A percentile compares a stretch with the other conserved stretches of the same genome.
Conservation (phyloP, 2,113 vertebrate genomes). For the Crotalus viridis region DNA sequence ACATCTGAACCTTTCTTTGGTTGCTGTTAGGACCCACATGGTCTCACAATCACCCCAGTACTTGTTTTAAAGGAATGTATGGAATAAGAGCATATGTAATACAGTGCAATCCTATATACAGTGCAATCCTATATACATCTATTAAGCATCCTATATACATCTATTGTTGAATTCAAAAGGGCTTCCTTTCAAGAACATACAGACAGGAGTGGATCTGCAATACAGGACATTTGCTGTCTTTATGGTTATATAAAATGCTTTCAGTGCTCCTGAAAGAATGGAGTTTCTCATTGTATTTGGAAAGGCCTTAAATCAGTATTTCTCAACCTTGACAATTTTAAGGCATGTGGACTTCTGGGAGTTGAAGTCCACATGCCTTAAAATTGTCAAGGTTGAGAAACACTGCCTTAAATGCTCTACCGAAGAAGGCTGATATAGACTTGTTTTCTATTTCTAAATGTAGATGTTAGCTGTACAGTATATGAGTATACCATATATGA, state of each 20-base stretch:
- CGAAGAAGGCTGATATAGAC: background rate
- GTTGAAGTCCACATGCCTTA: too few species aligned
- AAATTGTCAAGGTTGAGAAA: too few species aligned
- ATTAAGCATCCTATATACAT: background rate
- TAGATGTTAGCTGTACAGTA: conserved; percentile 53
- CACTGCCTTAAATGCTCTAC: background rate
- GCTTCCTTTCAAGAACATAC: background rate
- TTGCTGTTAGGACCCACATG: background rate
- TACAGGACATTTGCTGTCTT: background rate
- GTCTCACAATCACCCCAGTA: background rate
- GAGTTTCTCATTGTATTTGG: background rate
- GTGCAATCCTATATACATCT: background rate
- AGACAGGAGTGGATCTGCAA: background rate
- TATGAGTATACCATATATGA: background rate
- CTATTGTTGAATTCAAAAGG: background rate
- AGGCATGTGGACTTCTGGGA: too few species aligned
- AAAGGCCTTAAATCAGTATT: background rate
- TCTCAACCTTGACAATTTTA: too few species aligned
- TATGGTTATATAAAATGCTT: background rate
- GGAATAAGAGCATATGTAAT: background rate
- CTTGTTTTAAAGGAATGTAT: background rate
- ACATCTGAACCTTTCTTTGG: background rate
- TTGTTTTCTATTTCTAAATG: conserved; percentile 17
- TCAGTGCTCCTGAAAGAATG: background rate
- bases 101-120: background rate